A percentile compares a stretch with the other conserved stretches of the same genome.
These are phyloP conservation scores for Sturmia bella DNA, from an alignment of 2,888 invertebrate genomes.

Conservation along the genomic window DNA sequence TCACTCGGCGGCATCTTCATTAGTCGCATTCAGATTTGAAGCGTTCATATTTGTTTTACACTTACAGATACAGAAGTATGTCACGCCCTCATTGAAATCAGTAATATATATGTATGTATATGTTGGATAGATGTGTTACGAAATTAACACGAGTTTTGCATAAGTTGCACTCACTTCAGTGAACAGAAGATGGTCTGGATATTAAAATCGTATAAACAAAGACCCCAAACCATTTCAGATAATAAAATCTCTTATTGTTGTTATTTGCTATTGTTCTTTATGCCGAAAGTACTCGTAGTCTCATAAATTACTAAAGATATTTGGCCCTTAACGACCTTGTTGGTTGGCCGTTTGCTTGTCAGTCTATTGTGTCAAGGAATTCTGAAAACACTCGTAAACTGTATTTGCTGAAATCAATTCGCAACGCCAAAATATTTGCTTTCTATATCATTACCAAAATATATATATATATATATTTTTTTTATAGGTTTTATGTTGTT, in stretches of 20 bases:
- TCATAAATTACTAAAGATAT: conserved; percentile 78
- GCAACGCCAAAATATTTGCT: conserved; percentile 46
- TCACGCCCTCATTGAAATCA: conserved; percentile 45
- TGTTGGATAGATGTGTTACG: conserved; percentile 39
- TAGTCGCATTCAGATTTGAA: too few relatives aligned
- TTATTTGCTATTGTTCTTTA: conserved; percentile 29
- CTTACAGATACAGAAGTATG: neutral
- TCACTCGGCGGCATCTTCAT: too few relatives aligned
- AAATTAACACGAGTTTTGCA: conserved; percentile 34
- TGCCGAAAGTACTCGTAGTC: conserved; percentile 18
- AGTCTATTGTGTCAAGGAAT: conserved; percentile 3
- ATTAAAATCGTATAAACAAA: conserved; percentile 39
- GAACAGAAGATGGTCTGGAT: conserved; percentile 20
- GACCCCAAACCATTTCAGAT: neutral
- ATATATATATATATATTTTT: too few relatives aligned
- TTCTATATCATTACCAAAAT: conserved; percentile 29
- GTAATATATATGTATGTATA: too few relatives aligned
- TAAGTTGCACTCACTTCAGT: conserved; percentile 12
- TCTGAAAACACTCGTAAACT: neutral
- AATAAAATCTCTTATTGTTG: neutral
- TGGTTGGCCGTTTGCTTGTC: conserved; percentile 42
- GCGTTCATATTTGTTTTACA: too few relatives aligned
- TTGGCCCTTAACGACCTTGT: conserved; percentile 80
- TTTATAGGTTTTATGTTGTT: conserved; percentile 47
- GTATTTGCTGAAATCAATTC: conserved; percentile 53